Evolutionary conservation across 1,140 invertebrate species (phyloP), one percentile per base, ranked within the genome.

Genomic region (Pentalonia nigronervosa): DNA sequence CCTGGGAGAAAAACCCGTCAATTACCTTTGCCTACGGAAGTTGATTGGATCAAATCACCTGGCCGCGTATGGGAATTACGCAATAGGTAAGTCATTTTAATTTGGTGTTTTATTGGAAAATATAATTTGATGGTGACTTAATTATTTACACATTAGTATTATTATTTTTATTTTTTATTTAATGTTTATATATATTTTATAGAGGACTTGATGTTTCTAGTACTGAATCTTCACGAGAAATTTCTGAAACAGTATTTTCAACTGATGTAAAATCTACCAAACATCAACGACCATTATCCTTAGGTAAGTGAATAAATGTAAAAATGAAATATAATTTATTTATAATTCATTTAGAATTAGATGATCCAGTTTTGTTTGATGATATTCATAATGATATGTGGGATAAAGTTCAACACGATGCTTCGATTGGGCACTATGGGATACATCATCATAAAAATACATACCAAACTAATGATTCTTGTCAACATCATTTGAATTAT

Each of bases 161-260:
- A 91, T 91, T 47, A 53, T 88, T 36, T 25, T 21, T 14, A 41
- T 45, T 60, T 45, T 41, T 14, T 41, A 7, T 34, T n/a, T 81
- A 48, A 45, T 91, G n/a, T 1, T 34, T 50, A 36, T 53, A 36
- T 92, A 41, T 36, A 41, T 50, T 93, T 41, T 86, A 11, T 53
- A 93, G 91, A 60, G 91, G 48, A 41, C 48, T 53, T 11, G 91
- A 93, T 93, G 76, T 86, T 93, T 36, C 81, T 53, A 93, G 48
- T 83, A 92, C 90, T 93, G 94, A 94, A 89, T 88, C 90, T 89
- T 92, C 93, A 86, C 53, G 96, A 86, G 96, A 96, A 94, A 96
- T 96, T 93, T 97, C 96, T 4, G 96, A 97, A 94, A 96, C 96
- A 36, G 96, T 97, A 93, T 97, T 97, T 94, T 96, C 96, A 14